Evolutionary conservation across 2,888 invertebrate genomes (phyloP), one percentile per base, ranked within the genome.

Genomic region (Drosophila rellima): DNA sequence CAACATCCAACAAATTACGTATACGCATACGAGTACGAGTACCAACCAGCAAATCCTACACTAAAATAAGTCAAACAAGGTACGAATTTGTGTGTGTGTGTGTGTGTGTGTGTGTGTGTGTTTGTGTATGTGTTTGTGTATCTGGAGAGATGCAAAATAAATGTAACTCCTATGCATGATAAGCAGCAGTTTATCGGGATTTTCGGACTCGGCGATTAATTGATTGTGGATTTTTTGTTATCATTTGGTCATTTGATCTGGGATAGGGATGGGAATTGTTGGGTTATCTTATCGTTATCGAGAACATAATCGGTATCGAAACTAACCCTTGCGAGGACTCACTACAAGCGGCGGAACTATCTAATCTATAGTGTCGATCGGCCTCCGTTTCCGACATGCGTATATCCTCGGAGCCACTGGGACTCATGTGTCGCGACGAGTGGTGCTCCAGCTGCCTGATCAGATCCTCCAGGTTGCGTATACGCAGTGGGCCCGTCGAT

Each of bases 321-420:
- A 93, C 93, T 93, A 93, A 95, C 94, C 95, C 95, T 93, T 95
- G 95, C 82, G 95, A 95, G 90, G 95, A 95, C 93, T 95, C 95
- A 93, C 96, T 96, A 93, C 94, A 95, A 90, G 94, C 94, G 87
- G 93, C 93, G 76, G 95, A 95, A 86, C 96, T 94, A 94, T 97
- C 97, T 93, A 96, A 94, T 93, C 97, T 94, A 93, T 96, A 97
- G 93, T 96, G 97, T 62, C 97, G 95, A 92, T 98, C 97, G 56
- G 96, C 96, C 92, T 98, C 98, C 55, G 96, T 96, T 93, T 98
- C 98, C 62, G 97, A 97, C 93, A 94, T 94, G 82, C 94, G 92
- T 90, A 97, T 97, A 90, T 98, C 98, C 92, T 97, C 97, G 17
- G 97, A 97, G 70, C 97, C 97, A 82, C 96, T 96, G 54, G 97